These are phyloP conservation scores for Brachionus rubens DNA, from an alignment of 1,140 invertebrate genomes.

Conservation along the genomic window DNA sequence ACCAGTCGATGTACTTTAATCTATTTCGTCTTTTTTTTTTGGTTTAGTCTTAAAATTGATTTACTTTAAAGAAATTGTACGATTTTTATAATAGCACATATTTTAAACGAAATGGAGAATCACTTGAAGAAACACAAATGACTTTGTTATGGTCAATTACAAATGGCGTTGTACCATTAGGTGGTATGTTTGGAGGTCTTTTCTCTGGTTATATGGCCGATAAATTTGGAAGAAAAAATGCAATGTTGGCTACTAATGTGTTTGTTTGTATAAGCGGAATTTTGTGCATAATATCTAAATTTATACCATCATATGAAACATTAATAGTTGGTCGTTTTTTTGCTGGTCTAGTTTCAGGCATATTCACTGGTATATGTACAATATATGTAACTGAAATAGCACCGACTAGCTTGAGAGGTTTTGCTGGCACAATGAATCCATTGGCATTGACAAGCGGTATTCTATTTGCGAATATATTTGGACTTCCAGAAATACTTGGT, in stretches of 20 bases:
- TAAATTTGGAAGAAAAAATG: conserved; percentile 65
- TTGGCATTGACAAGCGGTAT: conserved; percentile 82
- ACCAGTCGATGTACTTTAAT: conserved; percentile 70
- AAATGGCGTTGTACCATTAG: conserved; percentile 80
- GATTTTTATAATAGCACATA: conserved; percentile 15
- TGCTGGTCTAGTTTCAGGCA: neutral
- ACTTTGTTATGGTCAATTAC: conserved; percentile 63
- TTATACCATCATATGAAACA: conserved; percentile 61
- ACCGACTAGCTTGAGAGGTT: conserved; percentile 73
- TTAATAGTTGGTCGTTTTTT: conserved; percentile 75
- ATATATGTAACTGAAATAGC: conserved; percentile 85
- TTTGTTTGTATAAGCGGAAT: conserved; percentile 5
- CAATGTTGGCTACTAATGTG: neutral
- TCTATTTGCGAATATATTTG: conserved; percentile 68
- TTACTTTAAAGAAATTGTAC: neutral
- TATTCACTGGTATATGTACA: conserved; percentile 70
- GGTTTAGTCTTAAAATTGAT: neutral
- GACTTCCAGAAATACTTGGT: conserved; percentile 60
- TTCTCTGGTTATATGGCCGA: conserved; percentile 73
- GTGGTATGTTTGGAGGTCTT: conserved; percentile 83
- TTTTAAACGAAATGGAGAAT: neutral
- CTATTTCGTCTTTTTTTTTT: neutral
- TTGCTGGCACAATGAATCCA: conserved; percentile 80
- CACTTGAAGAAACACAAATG: neutral
- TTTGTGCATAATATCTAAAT: conserved; percentile 11